These are phyloP conservation scores for Melipona bicolor DNA, from an alignment of 2,888 invertebrate genomes.

Conservation along the genomic window DNA sequence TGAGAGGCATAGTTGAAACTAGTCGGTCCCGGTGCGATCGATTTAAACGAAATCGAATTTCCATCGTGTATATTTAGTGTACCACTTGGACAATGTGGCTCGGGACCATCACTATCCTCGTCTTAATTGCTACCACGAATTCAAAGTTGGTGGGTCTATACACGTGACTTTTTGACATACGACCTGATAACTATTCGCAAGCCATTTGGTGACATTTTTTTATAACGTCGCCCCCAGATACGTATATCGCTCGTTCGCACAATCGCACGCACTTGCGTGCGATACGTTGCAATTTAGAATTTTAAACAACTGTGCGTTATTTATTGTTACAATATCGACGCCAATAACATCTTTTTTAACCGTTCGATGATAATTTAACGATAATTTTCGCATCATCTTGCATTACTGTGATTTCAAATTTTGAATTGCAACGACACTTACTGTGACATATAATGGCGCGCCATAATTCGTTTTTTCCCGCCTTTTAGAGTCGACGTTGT, in stretches of 20 bases:
- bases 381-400: not conserved
- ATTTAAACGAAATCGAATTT: conserved; percentile 41
- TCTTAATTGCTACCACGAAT: conserved; percentile 43
- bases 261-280: no score
- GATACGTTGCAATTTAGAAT: not conserved
- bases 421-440: not conserved
- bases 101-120: conserved; percentile 51
- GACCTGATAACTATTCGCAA: not conserved
- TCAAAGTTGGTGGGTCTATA: conserved; percentile 56
- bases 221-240: no score
- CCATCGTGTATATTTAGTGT: conserved; percentile 20
- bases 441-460: not conserved
- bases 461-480: not conserved
- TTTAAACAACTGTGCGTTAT: not conserved
- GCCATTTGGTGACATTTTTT: not conserved
- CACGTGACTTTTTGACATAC: conserved; percentile 3
- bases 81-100: conserved; percentile 64
- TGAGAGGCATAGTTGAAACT: conserved; percentile 64
- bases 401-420: not conserved
- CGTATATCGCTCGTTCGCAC: not conserved
- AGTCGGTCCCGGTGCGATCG: conserved; percentile 47
- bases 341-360: not conserved
- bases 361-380: not conserved
- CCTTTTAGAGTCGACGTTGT: no score
- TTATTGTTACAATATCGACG: not conserved